Conservation (phyloP, 2,888 invertebrate genomes). For the Halocaridina rubra region DNA sequence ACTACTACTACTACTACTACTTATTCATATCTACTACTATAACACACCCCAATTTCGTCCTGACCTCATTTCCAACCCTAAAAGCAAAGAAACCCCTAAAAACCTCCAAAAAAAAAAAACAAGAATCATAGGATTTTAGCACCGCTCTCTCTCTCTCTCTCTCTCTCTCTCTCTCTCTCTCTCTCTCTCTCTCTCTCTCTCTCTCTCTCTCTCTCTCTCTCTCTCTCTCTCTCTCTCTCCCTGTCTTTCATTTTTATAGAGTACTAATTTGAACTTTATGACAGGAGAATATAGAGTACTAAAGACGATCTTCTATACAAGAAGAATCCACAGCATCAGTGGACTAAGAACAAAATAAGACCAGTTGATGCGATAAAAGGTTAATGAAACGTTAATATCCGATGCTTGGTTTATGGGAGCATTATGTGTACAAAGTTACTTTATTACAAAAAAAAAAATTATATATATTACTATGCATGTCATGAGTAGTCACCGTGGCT, state of each 20-base stretch:
- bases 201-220: neutral
- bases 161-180: neutral
- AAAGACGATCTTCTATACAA: neutral
- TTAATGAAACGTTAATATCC: too few relatives aligned
- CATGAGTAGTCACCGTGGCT: too few relatives aligned
- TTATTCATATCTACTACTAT: neutral
- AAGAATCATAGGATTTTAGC: neutral
- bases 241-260: neutral
- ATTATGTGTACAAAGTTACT: too few relatives aligned
- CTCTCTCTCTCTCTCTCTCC: neutral
- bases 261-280: neutral
- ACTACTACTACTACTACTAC: neutral
- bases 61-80: too few relatives aligned
- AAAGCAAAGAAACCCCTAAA: too few relatives aligned
- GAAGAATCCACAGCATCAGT: too few relatives aligned
- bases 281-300: neutral
- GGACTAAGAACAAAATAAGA: too few relatives aligned
- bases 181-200: neutral
- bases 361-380: too few relatives aligned
- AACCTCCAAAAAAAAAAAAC: neutral
- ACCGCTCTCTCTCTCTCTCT: conserved; percentile 19
- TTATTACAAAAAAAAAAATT: too few relatives aligned
- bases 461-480: neutral
- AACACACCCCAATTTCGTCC: too few relatives aligned
- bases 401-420: too few relatives aligned